Conservation (phyloP, 2,888 invertebrate species). For the Rambutsinella grinnellia region DNA sequence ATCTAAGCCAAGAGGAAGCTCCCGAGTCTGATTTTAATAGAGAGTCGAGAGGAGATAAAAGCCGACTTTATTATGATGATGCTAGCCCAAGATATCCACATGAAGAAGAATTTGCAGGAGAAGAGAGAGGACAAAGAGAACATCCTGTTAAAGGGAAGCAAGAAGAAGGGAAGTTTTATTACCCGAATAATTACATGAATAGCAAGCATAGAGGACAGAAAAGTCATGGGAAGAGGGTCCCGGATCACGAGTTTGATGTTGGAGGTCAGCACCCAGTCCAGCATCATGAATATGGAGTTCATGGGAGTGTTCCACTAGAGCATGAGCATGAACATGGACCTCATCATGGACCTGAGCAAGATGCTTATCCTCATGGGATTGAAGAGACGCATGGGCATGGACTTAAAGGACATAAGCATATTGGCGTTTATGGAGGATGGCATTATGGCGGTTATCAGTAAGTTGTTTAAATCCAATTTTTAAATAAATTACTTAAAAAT, state of each 20-base stretch:
- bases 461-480: neutral
- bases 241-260: conserved; percentile 28
- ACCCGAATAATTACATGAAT: conserved; percentile 41
- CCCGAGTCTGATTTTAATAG: conserved; percentile 16
- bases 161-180: conserved; percentile 33
- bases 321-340: neutral
- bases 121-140: conserved; percentile 3
- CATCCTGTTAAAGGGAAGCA: conserved; percentile 1
- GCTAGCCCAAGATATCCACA: conserved; percentile 5
- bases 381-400: conserved; percentile 2
- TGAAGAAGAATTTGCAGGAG: no score
- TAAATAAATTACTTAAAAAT: neutral
- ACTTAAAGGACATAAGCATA: neutral
- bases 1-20: conserved; percentile 8
- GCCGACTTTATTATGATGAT: conserved; percentile 46
- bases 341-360: neutral
- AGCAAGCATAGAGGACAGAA: neutral
- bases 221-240: conserved; percentile 24
- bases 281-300: conserved; percentile 19
- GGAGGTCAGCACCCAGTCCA: conserved; percentile 5
- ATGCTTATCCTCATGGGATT: no score
- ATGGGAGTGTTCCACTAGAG: conserved; percentile 14
- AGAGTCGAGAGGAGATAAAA: conserved; percentile 23
- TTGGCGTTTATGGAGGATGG: conserved; percentile 25
- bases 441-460: conserved; percentile 40